Evolutionary conservation across 2,888 invertebrate genomes (phyloP), one percentile per base, ranked within the genome.

Genomic region (Ophion ellenae): DNA sequence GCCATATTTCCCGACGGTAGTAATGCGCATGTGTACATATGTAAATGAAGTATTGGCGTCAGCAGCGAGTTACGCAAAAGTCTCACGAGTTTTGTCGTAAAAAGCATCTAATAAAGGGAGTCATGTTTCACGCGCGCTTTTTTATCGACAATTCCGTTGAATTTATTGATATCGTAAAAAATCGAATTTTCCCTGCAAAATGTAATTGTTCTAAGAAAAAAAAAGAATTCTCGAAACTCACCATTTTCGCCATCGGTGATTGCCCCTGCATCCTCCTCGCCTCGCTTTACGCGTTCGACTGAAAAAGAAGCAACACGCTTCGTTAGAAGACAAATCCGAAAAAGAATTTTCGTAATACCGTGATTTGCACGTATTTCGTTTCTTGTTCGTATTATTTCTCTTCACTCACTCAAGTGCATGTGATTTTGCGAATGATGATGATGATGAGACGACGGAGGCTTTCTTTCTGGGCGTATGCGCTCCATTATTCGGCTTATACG

Each of bases 401-500:
- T 9, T n/a, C 61, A 89, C 90, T 91, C 84, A 93, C 93, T 89
- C 79, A 90, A 90, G 73, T 91, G 90, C 89, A 90, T 89, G 85
- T 91, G 91, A 88, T 92, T 91, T 80, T 91, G 92, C n/a, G 90
- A 87, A 86, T 91, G 91, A 87, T 90, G 91, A 77, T 91, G 91
- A 83, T 90, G 90, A 94, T 94, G 91, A 40, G 92, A 95, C 93
- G 94, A 94, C 88, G 94, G 92, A 93, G 95, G 92, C 94, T 95
- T 95, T 85, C 94, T 92, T 86, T 95, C 95, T 0, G 95, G 95
- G 83, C 95, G 93, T 81, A 95, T 95, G 90, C 96, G 95, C 90
- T 97, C 97, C 96, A 97, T 97, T 89, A 97, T 95, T 92, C 97
- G 95, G 85, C 97, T 97, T 89, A 97, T 97, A 90, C 97, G 95